Percentiles rank a stretch among this genome's conserved stretches.
Evolutionary conservation across 2,888 invertebrate species (phyloP).

Genomic region (Machimus rusticus): DNA sequence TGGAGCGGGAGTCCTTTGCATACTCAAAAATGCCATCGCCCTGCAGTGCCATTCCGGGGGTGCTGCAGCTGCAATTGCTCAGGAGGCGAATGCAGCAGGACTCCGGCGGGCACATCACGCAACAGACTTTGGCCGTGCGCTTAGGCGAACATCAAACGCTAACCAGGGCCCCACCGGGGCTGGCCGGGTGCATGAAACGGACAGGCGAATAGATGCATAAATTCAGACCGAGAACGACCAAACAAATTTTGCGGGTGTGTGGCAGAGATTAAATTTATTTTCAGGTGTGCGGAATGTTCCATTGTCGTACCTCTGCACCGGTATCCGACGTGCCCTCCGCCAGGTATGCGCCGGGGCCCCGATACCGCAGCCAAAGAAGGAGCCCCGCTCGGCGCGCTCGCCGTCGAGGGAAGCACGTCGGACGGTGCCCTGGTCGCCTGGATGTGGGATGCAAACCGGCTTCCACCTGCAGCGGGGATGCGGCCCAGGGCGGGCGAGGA

Average conservation of each 20-base stretch:
- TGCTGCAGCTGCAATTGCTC: conserved; percentile 4
- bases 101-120: conserved; percentile 23
- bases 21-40: conserved; percentile 24
- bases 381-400: not conserved
- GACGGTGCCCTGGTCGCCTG: not conserved
- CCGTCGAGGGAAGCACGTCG: not conserved
- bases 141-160: not conserved
- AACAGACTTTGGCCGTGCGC: not conserved
- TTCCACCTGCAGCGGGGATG: not conserved
- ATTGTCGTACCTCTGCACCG: conserved; percentile 5
- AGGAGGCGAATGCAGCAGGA: not conserved
- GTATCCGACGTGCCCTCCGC: not conserved
- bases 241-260: conserved; percentile 35
- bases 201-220: conserved; percentile 34
- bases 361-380: not conserved
- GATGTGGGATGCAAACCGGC: not conserved
- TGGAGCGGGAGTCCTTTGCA: not conserved
- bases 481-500: not conserved
- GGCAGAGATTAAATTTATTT: conserved; percentile 37
- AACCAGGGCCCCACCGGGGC: not conserved
- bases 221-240: conserved; percentile 30
- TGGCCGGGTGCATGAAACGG: conserved; percentile 8
- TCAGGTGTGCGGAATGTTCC: conserved; percentile 25
- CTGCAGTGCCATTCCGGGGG: not conserved
- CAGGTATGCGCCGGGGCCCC: not conserved